Base-by-base conservation (phyloP, 2,888 invertebrate genomes). In the Cremastobaeus sp. region DNA sequence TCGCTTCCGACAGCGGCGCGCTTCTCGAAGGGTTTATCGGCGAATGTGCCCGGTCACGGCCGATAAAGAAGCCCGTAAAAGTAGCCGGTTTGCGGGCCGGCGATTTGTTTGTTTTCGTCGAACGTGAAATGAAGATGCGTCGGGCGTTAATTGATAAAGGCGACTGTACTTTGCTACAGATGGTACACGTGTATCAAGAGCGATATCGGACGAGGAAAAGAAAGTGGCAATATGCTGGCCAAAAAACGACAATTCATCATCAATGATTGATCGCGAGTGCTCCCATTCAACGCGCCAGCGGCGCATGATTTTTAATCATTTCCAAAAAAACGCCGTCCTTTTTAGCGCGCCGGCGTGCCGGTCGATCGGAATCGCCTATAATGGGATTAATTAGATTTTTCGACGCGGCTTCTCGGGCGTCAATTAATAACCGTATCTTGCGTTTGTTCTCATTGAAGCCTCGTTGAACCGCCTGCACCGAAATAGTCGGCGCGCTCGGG, bases 151-250 rank as follows among this genome's bases (percentile, higher is more conserved):
- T 41, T 41, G 69, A 69, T 69, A 69, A 69, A 69, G 37, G 35
- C 47, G 52, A 50, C 32, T 60, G 69, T 59, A 60, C 69, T 60
- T 60, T 54, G 66, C 28, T 57, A 48, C 55, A 14, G 30, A 50
- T 57, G 59, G 30, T 52, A 52, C 69, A 60, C 60, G 60, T 69
- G 69, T 60, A 35, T 39, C 21, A 32, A 50, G 11, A 32, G 47
- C 12, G 66, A 57, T 57, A 57, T 65, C 45, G 11, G 12, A 45
- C 47, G 30, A 50, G 54, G 47, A 55, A 55, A 55, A 65, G 65
- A 65, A 62, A 62, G 39, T 62, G 48, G 39, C 62, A 32, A 41
- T 62, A 50, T 39, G 62, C 34, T 45, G 35, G 43, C 57, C 34
- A 35, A 57, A 45, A 57, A 43, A 45, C 43, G 45, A 45, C 57